phyloP scores from a whole-genome alignment of 2,797 vertebrate genomes.

The Gallinago stenura region DNA sequence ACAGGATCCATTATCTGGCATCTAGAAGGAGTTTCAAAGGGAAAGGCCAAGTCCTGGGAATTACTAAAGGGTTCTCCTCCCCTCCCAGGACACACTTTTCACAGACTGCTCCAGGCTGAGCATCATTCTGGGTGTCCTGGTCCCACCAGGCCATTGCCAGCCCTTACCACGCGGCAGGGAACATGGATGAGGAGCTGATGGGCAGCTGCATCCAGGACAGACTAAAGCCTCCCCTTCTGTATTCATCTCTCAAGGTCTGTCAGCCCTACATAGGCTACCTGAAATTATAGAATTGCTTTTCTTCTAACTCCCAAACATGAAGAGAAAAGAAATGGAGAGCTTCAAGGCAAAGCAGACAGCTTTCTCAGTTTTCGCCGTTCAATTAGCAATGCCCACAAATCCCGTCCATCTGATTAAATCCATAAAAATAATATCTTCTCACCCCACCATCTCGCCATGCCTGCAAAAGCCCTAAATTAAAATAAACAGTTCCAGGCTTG shows the following conservation, averaged over 20 bases:
- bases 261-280: not conserved
- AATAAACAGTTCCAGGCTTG: conserved; percentile 40
- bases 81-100: not conserved
- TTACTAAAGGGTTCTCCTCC: not conserved
- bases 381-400: conserved; percentile 38
- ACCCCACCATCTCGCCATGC: not conserved
- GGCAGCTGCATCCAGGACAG: not conserved
- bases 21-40: not conserved
- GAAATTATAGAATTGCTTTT: not conserved
- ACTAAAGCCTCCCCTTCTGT: not conserved
- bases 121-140: not conserved
- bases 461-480: conserved; percentile 14
- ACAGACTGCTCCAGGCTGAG: not conserved
- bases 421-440: conserved; percentile 41
- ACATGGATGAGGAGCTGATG: not conserved
- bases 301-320: not conserved
- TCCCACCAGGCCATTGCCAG: not conserved
- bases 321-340: not conserved
- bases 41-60: not conserved
- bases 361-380: not conserved
- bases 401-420: not conserved
- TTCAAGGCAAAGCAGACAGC: not conserved
- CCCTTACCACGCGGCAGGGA: not conserved
- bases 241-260: not conserved
- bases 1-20: not conserved